These are phyloP conservation scores for Bovichtus diacanthus DNA, from an alignment of 2,797 vertebrate species.

Conservation along the genomic window DNA sequence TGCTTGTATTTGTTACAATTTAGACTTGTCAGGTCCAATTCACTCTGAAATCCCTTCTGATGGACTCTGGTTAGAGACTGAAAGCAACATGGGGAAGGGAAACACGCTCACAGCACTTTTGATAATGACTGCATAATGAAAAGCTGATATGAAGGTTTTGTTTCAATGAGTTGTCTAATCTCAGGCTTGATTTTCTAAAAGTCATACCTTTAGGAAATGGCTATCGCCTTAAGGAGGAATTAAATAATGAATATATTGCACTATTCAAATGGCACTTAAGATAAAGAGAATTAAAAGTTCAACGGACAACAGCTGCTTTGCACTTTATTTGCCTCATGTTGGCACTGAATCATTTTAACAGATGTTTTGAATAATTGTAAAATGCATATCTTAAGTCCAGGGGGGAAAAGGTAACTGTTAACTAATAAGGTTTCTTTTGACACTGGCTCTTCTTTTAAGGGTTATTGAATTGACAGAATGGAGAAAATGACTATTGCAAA, in stretches of 20 bases:
- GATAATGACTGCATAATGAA: conserved; percentile 1
- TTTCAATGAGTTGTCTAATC: neutral
- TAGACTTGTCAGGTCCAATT: conserved; percentile 24
- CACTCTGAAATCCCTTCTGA: conserved; percentile 27
- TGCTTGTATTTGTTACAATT: conserved; percentile 35
- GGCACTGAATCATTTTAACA: neutral
- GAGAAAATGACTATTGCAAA: neutral
- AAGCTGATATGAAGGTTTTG: neutral
- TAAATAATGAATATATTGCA: neutral
- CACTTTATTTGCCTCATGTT: neutral
- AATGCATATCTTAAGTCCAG: neutral
- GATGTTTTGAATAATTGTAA: neutral
- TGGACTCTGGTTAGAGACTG: neutral
- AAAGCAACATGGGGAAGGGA: neutral
- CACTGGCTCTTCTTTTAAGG: neutral
- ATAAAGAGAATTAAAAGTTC: neutral
- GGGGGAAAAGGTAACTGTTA: neutral
- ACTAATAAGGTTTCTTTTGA: neutral
- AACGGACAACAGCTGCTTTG: neutral
- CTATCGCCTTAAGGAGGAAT: neutral
- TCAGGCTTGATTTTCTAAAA: conserved; percentile 2
- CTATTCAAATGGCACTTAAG: neutral
- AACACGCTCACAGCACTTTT: neutral
- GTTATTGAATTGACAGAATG: neutral
- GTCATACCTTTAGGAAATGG: neutral